phyloP scores from a whole-genome alignment of 2,113 vertebrate species.

The Grus americana region DNA sequence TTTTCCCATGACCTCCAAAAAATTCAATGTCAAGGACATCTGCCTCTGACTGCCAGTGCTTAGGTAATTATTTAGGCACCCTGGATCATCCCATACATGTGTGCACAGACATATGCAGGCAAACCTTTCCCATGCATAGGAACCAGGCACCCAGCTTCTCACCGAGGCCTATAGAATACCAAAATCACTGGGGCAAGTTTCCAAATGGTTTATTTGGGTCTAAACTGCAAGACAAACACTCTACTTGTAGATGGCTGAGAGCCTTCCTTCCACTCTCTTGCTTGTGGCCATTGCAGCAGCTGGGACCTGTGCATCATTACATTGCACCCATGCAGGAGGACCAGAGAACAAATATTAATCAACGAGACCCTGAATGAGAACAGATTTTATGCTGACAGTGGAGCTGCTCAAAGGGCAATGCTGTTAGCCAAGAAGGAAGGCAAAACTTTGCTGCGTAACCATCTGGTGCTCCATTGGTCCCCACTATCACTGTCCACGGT shows the following conservation, averaged over 20 bases:
- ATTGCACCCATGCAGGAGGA: not conserved
- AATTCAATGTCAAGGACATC: not conserved
- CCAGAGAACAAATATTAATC: not conserved
- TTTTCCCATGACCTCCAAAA: not conserved
- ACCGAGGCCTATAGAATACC: not conserved
- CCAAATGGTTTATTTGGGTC: not conserved
- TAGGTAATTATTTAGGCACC: not conserved
- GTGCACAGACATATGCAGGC: not conserved
- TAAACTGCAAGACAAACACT: not conserved
- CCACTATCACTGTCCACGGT: fast-evolving
- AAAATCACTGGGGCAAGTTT: not conserved
- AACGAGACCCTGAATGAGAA: not conserved
- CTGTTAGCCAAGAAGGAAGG: not conserved
- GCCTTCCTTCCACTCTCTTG: not conserved
- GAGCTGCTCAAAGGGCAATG: not conserved
- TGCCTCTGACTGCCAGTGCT: not conserved
- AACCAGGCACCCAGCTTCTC: not conserved
- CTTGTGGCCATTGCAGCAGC: not conserved
- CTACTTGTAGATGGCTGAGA: not conserved
- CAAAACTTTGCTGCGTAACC: not conserved
- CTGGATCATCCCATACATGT: not conserved
- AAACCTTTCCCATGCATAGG: not conserved
- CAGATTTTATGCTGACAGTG: not conserved
- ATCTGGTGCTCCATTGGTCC: not conserved
- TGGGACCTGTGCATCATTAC: not conserved